Base-by-base conservation (phyloP, 2,113 vertebrate species). In the Oncorhynchus gorbuscha region DNA sequence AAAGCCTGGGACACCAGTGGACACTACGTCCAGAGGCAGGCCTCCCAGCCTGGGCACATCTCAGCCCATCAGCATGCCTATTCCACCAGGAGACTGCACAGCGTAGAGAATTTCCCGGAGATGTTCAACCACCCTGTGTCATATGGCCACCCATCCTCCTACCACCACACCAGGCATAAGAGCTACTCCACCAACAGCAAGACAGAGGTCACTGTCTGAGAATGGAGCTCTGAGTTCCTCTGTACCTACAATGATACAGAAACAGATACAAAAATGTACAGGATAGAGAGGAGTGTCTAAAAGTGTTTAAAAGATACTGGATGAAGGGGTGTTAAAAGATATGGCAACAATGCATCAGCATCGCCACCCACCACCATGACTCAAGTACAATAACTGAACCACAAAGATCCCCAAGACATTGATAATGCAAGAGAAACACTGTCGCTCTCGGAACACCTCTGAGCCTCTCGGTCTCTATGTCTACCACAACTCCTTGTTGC, bases 181-280 rank as follows among this genome's bases (percentile, higher is more conserved):
- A 90, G 82, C 84, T 95, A 94, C 77, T 87, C 93, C 84, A 98
- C 96, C 79, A 96, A 97, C 91, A 99, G 97, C 87, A 95, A 97
- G 79, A 95, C 96, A 0, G 97, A 99, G 82, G 97, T 99, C 81
- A 99, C 97, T 0, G 97, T 99, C 79, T 97, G 89, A 95, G 1
- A 22, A 45, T 45, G 39, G 39, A 35, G 48, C 67, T 74, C 67
- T 24, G 71, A 72, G 61, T 65, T 68, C 11, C 35, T 49, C 18
- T 32, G 9, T 14, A n/a, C 24, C 70, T 71, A 59, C 1, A 74
- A 45, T 70, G 78, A 22, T 12, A 26, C n/a, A 22, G n/a, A 64
- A 26, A 55, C 61, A 64, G 61, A 26, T 24, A 64, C n/a, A 24
- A 24, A 26, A 1, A 64, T 18, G 8, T 26, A 16, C 22, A n/a